phyloP scores from a whole-genome alignment of 2,797 vertebrate species.

The Mormyrus proboscirostris region DNA sequence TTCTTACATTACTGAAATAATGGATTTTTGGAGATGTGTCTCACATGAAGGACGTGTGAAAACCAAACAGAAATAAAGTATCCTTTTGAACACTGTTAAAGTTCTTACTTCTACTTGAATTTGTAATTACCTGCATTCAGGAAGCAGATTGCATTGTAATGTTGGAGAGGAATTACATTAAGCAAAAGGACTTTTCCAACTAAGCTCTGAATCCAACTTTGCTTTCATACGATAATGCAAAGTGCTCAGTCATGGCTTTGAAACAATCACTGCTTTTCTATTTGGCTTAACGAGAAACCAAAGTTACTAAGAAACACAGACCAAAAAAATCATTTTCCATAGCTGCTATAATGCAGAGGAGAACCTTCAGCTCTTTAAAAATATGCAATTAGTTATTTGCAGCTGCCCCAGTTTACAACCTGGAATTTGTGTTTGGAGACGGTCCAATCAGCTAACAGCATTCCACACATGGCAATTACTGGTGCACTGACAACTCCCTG shows the following conservation, averaged over 20 bases:
- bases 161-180: background rate
- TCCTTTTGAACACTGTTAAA: background rate
- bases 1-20: background rate
- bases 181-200: background rate
- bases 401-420: constrained; percentile 15
- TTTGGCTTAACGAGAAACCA: background rate
- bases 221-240: background rate
- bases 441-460: background rate
- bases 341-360: background rate
- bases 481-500: background rate
- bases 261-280: background rate
- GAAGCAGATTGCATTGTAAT: background rate
- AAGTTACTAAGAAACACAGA: background rate
- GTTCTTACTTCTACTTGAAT: background rate
- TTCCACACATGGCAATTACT: background rate
- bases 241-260: background rate
- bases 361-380: background rate
- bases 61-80: background rate
- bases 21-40: background rate
- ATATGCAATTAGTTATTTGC: background rate
- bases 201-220: background rate
- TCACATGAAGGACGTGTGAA: background rate
- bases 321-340: background rate
- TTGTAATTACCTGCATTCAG: background rate
- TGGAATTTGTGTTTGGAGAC: constrained; percentile 5